Percentiles rank a stretch among this genome's conserved stretches.
These are phyloP conservation scores for Tauraco hartlaubi DNA, from an alignment of 2,797 vertebrate genomes.

Conservation along the genomic window DNA sequence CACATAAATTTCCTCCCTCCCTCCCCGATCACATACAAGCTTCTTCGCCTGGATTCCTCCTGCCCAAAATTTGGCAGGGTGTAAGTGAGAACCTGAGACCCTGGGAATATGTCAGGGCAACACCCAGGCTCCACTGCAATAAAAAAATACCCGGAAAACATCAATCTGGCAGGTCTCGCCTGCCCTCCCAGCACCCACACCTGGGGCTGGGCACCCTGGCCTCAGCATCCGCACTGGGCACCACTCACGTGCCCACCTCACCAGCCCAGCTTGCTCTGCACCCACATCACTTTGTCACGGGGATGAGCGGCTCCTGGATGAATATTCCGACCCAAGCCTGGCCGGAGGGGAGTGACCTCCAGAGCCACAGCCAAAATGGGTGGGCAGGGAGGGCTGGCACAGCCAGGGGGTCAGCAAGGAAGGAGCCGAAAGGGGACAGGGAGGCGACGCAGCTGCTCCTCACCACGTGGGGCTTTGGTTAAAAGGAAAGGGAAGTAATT, in stretches of 20 bases:
- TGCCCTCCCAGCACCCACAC: background rate
- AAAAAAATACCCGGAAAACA: background rate
- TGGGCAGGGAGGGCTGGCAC: background rate
- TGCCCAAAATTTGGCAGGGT: background rate
- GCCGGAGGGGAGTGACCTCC: background rate
- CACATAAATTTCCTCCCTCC: background rate
- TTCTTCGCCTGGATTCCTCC: background rate
- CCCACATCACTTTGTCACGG: background rate
- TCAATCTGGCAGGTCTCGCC: background rate
- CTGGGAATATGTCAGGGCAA: background rate
- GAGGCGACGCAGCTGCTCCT: conserved; percentile 16
- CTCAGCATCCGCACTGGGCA: background rate
- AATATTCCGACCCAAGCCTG: fast-evolving
- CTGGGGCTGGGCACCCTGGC: background rate
- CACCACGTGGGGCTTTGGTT: fast-evolving
- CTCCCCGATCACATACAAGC: background rate
- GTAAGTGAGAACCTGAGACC: background rate
- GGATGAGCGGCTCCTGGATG: background rate
- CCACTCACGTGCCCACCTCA: fast-evolving
- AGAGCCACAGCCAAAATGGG: fast-evolving
- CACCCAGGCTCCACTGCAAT: background rate
- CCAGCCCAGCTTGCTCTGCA: background rate
- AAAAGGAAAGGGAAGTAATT: conserved; percentile 40
- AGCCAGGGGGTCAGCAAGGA: background rate
- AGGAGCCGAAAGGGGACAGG: background rate